Evolutionary conservation across 2,113 vertebrate genomes (phyloP).

Genomic region (Phylloscopus trochilus): DNA sequence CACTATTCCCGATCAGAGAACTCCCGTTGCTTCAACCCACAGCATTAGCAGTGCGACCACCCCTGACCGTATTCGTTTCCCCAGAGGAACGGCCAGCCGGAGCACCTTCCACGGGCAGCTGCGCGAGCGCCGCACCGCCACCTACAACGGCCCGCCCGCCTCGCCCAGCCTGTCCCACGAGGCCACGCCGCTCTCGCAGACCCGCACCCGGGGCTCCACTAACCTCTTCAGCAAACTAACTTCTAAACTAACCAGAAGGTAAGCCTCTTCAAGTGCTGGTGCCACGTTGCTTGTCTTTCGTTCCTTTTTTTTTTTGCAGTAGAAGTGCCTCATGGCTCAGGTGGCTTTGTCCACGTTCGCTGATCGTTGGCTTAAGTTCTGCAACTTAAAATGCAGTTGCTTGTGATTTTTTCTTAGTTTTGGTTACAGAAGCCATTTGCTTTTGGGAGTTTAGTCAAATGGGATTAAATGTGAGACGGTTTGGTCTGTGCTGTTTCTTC

Average conservation of each 20-base stretch:
- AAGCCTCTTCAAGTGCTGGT: neutral
- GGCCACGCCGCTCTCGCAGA: constrained; percentile 87
- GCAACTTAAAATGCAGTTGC: neutral
- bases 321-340: neutral
- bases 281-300: rapidly evolving
- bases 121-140: constrained; percentile 91
- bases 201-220: constrained; percentile 90
- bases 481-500: neutral
- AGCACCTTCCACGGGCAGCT: constrained; percentile 98
- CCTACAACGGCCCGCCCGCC: constrained; percentile 94
- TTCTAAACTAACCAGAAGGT: constrained; percentile 97
- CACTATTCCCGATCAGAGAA: constrained; percentile 83
- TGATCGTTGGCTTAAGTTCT: neutral
- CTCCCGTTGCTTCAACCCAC: constrained; percentile 93
- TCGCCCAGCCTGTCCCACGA: constrained; percentile 94
- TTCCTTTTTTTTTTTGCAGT: neutral
- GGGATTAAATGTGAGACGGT: neutral
- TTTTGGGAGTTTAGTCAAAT: neutral
- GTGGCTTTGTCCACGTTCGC: neutral
- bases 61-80: constrained; percentile 92
- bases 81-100: constrained; percentile 89
- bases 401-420: neutral
- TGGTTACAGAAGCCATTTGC: neutral
- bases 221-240: constrained; percentile 97
- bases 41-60: constrained; percentile 90